Evolutionary conservation across 92 coral and sea anemone species (phyloP).

Genomic region (Porites rus): DNA sequence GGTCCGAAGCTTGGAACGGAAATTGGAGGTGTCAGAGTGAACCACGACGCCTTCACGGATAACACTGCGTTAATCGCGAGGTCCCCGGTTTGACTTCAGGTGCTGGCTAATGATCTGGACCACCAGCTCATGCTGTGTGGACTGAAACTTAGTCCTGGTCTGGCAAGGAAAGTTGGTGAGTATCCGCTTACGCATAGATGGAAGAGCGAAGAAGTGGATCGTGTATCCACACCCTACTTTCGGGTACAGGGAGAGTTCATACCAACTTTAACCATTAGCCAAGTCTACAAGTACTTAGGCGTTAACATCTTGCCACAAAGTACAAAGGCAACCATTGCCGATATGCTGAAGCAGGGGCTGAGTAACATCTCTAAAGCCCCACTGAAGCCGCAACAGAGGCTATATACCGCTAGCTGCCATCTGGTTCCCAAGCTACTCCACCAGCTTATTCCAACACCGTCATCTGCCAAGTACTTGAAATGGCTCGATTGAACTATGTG

Average conservation of each 20-base stretch:
- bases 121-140: constrained; percentile 1
- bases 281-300: constrained; percentile 28
- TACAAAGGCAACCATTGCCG: background rate
- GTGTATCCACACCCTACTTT: constrained; percentile 19
- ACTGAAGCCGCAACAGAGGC: constrained; percentile 51
- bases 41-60: background rate
- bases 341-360: constrained; percentile 4
- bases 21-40: background rate
- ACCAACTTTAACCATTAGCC: background rate
- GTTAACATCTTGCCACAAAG: background rate
- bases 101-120: background rate
- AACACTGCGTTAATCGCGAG: background rate
- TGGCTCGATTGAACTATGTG: too few species aligned
- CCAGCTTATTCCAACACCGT: constrained; percentile 7
- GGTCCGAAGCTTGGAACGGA: too few species aligned
- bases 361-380: constrained; percentile 33
- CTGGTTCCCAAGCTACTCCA: constrained; percentile 26
- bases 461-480: too few species aligned
- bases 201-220: constrained; percentile 21
- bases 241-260: background rate
- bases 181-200: constrained; percentile 17
- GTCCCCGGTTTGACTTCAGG: constrained; percentile 6
- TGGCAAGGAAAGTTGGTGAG: constrained; percentile 13
- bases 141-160: constrained; percentile 3
- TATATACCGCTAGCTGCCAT: constrained; percentile 2